Conservation (phyloP, 1,140 invertebrate genomes). For the Polyergus mexicanus region DNA sequence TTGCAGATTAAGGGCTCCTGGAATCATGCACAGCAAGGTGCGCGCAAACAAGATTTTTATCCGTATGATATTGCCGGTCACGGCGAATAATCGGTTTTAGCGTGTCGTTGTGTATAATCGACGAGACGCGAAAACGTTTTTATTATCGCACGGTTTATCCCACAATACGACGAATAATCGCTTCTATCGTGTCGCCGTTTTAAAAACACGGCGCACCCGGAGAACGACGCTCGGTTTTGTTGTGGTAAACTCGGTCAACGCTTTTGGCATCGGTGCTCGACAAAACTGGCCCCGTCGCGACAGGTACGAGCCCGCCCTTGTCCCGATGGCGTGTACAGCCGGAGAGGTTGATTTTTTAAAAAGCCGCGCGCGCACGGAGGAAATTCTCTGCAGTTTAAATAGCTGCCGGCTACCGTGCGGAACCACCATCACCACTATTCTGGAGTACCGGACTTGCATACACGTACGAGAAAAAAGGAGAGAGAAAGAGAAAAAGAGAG, state of each 20-base stretch:
- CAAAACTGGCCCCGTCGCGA: constrained; percentile 72
- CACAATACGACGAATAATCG: constrained; percentile 69
- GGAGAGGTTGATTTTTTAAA: constrained; percentile 74
- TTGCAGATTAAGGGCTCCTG: not conserved
- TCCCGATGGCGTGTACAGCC: constrained; percentile 33
- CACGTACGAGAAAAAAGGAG: not conserved
- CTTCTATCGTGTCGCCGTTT: constrained; percentile 69
- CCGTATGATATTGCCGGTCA: constrained; percentile 25
- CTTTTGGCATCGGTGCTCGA: constrained; percentile 67
- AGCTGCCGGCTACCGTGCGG: constrained; percentile 60
- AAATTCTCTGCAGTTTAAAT: constrained; percentile 73
- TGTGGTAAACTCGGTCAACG: constrained; percentile 62
- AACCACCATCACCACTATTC: constrained; percentile 28
- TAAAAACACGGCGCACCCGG: constrained; percentile 62
- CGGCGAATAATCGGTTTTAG: constrained; percentile 63
- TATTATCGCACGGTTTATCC: constrained; percentile 68
- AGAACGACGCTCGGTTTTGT: constrained; percentile 27
- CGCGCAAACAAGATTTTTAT: constrained; percentile 35
- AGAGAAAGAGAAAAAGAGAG: not conserved
- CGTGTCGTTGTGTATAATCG: constrained; percentile 70
- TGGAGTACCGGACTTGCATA: not conserved
- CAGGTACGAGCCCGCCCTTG: constrained; percentile 52
- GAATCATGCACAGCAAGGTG: not conserved
- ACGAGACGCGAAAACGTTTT: constrained; percentile 68
- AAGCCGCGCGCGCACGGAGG: constrained; percentile 45